Conservation (phyloP, 1,140 invertebrate species). For the Saccostrea cuccullata region DNA sequence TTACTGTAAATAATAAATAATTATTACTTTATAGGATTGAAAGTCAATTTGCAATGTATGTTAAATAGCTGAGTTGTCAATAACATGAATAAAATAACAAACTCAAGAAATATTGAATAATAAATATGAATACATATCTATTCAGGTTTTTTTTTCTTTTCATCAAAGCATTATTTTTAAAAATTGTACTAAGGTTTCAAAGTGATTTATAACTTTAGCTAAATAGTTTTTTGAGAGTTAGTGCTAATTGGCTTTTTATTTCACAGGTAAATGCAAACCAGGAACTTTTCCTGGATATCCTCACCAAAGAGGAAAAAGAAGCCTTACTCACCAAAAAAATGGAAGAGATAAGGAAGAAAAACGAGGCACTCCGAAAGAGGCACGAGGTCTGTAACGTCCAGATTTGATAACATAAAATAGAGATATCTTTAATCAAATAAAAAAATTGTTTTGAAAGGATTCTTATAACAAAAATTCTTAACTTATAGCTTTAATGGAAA, state of each 20-base stretch:
- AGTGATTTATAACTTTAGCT: neutral
- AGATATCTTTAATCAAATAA: neutral
- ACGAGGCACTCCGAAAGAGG: conserved; percentile 73
- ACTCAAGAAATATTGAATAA: neutral
- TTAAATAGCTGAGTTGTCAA: neutral
- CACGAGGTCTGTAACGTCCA: conserved; percentile 66
- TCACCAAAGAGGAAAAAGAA: conserved; percentile 76
- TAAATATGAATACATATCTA: neutral
- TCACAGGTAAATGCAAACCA: conserved; percentile 36
- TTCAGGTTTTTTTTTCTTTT: neutral
- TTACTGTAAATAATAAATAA: neutral
- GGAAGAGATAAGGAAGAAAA: conserved; percentile 76
- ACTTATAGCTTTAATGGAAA: neutral
- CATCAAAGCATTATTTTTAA: neutral
- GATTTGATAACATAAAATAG: neutral
- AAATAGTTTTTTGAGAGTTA: too few relatives aligned
- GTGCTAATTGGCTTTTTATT: neutral
- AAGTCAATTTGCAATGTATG: neutral
- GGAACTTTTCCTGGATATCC: conserved; percentile 74
- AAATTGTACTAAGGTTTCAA: neutral
- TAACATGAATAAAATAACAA: neutral
- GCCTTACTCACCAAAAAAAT: conserved; percentile 76
- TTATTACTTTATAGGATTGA: too few relatives aligned
- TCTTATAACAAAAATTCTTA: neutral
- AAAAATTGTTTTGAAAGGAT: neutral